phyloP scores from a whole-genome alignment of 2,113 vertebrate genomes.

The Rhipidura dahli region DNA sequence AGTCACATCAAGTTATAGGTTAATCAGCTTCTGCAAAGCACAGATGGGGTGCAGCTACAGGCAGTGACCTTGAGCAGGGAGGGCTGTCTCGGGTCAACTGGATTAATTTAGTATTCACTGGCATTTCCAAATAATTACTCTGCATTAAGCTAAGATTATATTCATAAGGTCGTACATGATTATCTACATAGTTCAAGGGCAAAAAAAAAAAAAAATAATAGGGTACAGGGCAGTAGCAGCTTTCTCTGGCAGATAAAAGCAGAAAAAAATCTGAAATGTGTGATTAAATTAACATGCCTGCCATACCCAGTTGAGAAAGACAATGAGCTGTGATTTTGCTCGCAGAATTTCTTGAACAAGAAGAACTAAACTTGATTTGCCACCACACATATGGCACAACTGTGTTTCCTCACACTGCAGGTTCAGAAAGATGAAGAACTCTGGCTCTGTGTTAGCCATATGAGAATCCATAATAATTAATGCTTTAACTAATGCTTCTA shows the following conservation, averaged over 20 bases:
- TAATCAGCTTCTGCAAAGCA: conserved; percentile 1
- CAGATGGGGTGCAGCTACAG: neutral
- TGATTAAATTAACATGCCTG: neutral
- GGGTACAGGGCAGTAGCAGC: neutral
- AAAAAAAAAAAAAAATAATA: neutral
- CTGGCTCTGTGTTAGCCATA: neutral
- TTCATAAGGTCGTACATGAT: neutral
- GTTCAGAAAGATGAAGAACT: neutral
- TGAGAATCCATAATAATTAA: neutral
- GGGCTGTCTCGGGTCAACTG: neutral
- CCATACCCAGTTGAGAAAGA: neutral
- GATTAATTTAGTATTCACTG: conserved; percentile 21
- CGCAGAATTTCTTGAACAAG: neutral
- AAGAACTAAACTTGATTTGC: neutral
- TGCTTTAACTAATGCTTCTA: neutral
- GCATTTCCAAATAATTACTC: conserved; percentile 49
- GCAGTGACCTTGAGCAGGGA: conserved; percentile 20
- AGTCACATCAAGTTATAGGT: neutral
- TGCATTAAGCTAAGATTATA: conserved; percentile 48
- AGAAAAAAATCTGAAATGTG: neutral
- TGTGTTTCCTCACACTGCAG: neutral
- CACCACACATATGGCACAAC: neutral
- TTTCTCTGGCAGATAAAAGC: neutral
- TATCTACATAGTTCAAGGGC: conserved; percentile 35
- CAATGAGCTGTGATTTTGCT: neutral